These are phyloP conservation scores for Dipodomys merriami DNA, from an alignment of 2,113 vertebrate species.

Conservation along the genomic window DNA sequence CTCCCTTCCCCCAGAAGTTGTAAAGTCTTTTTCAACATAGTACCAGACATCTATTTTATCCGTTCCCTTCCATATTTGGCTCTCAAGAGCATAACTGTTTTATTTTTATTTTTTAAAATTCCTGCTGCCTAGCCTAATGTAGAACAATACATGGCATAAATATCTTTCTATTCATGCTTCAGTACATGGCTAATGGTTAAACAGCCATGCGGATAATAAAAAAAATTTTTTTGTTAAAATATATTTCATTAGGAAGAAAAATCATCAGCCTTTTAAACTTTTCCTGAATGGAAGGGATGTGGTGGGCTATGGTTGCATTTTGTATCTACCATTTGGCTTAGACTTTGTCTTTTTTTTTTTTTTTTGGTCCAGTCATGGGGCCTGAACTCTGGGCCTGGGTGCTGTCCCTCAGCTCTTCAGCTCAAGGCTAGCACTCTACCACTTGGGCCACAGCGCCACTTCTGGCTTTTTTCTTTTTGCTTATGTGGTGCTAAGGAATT, in stretches of 20 bases:
- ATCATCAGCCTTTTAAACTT: slow-evolving; percentile 9
- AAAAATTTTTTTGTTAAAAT: slow-evolving; percentile 18
- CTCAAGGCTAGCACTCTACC: no score
- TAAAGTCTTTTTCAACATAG: no score
- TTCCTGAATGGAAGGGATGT: not conserved
- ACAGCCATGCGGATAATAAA: not conserved
- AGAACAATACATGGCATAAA: not conserved
- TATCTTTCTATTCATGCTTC: not conserved
- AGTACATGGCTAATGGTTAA: not conserved
- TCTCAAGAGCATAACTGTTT: not conserved
- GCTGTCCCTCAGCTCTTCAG: no score
- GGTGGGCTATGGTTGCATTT: not conserved
- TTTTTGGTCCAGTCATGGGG: no score
- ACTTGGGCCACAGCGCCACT: no score
- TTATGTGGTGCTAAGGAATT: no score
- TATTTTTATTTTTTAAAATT: slow-evolving; percentile 14
- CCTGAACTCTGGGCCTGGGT: no score
- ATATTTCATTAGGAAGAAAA: slow-evolving; percentile 50
- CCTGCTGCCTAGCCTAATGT: not conserved
- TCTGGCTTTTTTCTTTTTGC: no score
- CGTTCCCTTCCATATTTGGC: not conserved
- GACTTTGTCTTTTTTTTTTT: not conserved
- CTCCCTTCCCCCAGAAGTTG: no score
- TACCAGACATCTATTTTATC: not conserved
- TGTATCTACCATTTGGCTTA: slow-evolving; percentile 1